Percentiles rank a stretch among this genome's conserved stretches.
Conservation (phyloP, 1,140 invertebrate genomes). For the Antheraea pernyi region DNA sequence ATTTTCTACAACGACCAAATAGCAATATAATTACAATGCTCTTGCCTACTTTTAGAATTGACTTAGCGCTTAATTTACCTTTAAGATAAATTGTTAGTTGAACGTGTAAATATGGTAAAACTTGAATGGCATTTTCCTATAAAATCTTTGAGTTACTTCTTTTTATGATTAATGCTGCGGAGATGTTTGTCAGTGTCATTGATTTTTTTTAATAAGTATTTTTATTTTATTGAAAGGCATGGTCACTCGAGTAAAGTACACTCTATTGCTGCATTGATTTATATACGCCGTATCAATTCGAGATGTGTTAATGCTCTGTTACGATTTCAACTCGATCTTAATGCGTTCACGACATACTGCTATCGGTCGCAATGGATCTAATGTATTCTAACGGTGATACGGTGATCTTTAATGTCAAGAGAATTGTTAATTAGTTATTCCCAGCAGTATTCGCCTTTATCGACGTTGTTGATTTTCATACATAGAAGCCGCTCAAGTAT, state of each 20-base stretch:
- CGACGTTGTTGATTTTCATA: neutral
- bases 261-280: conserved; percentile 10
- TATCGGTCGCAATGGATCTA: neutral
- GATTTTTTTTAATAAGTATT: no score
- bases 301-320: neutral
- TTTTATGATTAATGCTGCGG: no score
- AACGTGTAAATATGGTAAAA: no score
- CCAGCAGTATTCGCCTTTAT: neutral
- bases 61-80: no score
- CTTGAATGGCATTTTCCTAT: no score
- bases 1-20: no score
- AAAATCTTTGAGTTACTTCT: no score
- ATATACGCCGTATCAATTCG: neutral
- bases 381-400: neutral
- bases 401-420: neutral
- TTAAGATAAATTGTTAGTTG: no score
- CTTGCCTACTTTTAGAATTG: no score
- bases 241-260: neutral
- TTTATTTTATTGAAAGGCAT: neutral
- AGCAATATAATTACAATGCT: no score
- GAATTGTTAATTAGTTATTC: neutral
- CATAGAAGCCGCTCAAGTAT: no score
- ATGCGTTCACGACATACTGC: neutral
- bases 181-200: no score
- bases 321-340: conserved; percentile 1